Evolutionary conservation across 2,113 vertebrate genomes (phyloP).

Genomic region (Sitta europaea): DNA sequence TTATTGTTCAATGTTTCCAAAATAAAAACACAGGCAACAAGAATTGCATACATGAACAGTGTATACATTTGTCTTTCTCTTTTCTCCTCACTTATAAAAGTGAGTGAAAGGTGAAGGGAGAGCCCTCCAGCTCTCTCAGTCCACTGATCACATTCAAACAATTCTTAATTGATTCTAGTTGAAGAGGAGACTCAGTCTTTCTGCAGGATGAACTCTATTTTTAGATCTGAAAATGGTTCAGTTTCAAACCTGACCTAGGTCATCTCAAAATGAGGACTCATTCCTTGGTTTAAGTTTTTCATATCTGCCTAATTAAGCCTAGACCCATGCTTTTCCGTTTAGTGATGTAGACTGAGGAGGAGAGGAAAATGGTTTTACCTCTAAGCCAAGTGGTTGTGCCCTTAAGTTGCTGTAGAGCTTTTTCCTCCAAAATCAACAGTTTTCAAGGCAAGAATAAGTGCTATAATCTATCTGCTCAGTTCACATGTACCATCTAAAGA

Average conservation of each 20-base stretch:
- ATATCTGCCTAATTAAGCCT: background rate
- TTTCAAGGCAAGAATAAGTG: background rate
- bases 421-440: background rate
- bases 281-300: background rate
- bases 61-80: background rate
- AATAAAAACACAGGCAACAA: background rate
- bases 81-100: background rate
- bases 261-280: background rate
- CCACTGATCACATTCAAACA: background rate
- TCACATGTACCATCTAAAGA: background rate
- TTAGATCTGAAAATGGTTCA: background rate
- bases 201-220: background rate
- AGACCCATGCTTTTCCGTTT: background rate
- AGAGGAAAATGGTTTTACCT: background rate
- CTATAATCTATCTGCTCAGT: background rate
- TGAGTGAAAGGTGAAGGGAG: background rate
- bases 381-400: background rate
- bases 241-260: background rate
- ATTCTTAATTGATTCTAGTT: background rate
- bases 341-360: background rate
- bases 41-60: background rate
- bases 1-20: background rate
- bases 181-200: background rate
- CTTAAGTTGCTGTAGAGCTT: background rate
- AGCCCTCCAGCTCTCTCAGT: background rate